Evolutionary conservation across 1,140 invertebrate genomes (phyloP).

Genomic region (Leptoteleia sp.): DNA sequence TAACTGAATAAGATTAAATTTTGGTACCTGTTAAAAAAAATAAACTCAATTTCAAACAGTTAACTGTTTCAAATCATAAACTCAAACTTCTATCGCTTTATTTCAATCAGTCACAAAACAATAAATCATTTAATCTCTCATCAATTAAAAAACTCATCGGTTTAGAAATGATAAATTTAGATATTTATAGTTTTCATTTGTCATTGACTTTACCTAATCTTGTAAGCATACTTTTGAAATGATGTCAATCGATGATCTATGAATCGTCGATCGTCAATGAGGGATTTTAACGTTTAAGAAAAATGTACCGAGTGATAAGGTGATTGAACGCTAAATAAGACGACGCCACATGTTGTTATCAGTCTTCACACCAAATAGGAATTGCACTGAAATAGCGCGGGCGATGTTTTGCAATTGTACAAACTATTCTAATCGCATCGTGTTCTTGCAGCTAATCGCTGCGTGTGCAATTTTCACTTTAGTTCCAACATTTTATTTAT

Average conservation of each 20-base stretch:
- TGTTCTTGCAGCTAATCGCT: neutral
- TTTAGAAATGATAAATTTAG: neutral
- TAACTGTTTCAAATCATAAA: too few species aligned
- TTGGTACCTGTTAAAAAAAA: too few species aligned
- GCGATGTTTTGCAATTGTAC: slow-evolving; percentile 20
- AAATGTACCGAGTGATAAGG: slow-evolving; percentile 47
- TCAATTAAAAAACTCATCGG: too few species aligned
- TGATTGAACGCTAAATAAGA: slow-evolving; percentile 44
- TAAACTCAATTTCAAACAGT: too few species aligned
- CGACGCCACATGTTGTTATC: slow-evolving; percentile 47
- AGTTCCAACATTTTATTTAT: too few species aligned
- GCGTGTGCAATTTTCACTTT: neutral
- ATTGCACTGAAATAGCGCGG: slow-evolving; percentile 32
- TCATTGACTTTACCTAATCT: neutral
- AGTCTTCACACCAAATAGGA: slow-evolving; percentile 44
- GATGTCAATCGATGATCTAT: slow-evolving; percentile 3
- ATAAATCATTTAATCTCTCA: too few species aligned
- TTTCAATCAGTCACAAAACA: too few species aligned
- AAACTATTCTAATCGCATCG: slow-evolving; percentile 4
- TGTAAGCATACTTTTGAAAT: neutral
- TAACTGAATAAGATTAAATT: too few species aligned
- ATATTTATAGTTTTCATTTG: neutral
- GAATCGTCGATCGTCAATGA: slow-evolving; percentile 21
- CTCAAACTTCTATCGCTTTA: too few species aligned
- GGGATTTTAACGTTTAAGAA: slow-evolving; percentile 35